A percentile compares a stretch with the other conserved stretches of the same genome.
Conservation (phyloP, 53 echinoderm and acorn worm genomes). For the Patiria pectinifera region DNA sequence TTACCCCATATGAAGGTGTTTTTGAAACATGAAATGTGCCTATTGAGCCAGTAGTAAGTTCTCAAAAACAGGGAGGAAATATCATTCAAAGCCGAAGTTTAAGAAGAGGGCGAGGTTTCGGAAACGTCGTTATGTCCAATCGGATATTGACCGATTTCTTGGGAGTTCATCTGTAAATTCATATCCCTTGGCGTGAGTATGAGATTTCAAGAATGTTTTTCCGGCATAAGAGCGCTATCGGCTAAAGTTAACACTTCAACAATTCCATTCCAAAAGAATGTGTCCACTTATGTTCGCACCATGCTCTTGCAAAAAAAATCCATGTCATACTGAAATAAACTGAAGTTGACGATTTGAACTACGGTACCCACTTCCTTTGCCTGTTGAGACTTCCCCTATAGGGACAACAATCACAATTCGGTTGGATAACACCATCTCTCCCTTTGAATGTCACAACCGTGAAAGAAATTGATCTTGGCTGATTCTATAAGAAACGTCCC, state of each 20-base stretch:
- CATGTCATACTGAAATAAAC: not conserved
- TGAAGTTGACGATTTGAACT: too few species aligned
- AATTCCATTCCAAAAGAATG: not conserved
- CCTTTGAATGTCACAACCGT: not conserved
- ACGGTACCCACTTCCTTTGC: not conserved
- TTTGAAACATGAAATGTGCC: too few species aligned
- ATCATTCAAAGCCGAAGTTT: too few species aligned
- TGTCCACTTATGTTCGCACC: not conserved
- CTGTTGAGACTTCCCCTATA: not conserved
- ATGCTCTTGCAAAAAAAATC: not conserved
- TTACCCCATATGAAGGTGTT: too few species aligned
- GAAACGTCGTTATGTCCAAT: not conserved
- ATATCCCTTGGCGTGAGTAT: not conserved
- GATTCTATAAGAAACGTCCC: not conserved
- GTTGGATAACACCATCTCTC: not conserved
- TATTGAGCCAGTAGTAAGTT: too few species aligned
- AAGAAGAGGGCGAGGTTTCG: too few species aligned
- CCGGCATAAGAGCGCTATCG: not conserved
- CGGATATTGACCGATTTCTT: not conserved
- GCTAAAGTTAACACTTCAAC: not conserved
- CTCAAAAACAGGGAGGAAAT: too few species aligned
- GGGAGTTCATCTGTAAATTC: not conserved
- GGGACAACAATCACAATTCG: not conserved
- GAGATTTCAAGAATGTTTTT: not conserved
- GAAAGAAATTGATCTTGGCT: not conserved